A percentile compares a stretch with the other conserved stretches of the same genome.
Conservation (phyloP, 2,797 vertebrate species). For the Tadarida brasiliensis region DNA sequence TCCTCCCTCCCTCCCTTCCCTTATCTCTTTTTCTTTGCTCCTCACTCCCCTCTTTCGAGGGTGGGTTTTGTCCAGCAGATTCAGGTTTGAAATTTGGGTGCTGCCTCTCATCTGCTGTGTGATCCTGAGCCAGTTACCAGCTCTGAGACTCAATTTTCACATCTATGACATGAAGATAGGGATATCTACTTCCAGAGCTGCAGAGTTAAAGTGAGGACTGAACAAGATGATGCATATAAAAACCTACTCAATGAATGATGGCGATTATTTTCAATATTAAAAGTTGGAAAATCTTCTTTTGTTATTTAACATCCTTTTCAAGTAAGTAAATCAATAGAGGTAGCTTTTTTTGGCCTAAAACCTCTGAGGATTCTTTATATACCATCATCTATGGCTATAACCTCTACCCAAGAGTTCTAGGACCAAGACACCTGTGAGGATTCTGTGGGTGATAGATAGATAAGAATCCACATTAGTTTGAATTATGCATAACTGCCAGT, state of each 20-base stretch:
- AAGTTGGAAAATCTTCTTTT: background rate
- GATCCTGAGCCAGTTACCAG: background rate
- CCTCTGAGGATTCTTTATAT: background rate
- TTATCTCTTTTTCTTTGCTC: background rate
- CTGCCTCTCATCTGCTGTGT: background rate
- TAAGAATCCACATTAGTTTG: background rate
- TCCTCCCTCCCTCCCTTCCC: background rate
- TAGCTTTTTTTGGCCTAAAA: background rate
- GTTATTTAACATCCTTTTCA: slow-evolving; percentile 22
- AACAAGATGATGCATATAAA: background rate
- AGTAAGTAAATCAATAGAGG: slow-evolving; percentile 12
- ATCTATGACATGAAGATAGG: background rate
- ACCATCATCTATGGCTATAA: background rate
- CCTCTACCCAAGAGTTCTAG: background rate
- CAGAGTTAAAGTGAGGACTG: background rate
- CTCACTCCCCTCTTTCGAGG: background rate
- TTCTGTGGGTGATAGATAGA: background rate
- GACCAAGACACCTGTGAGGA: background rate
- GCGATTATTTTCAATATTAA: background rate
- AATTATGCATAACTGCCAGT: background rate
- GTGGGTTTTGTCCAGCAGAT: background rate
- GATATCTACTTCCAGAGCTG: background rate
- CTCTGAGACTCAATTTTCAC: background rate
- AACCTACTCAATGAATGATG: background rate
- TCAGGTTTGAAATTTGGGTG: background rate